A percentile compares a stretch with the other conserved stretches of the same genome.
Conservation (phyloP, 2,113 vertebrate genomes). For the Atherinomorus stipes region DNA sequence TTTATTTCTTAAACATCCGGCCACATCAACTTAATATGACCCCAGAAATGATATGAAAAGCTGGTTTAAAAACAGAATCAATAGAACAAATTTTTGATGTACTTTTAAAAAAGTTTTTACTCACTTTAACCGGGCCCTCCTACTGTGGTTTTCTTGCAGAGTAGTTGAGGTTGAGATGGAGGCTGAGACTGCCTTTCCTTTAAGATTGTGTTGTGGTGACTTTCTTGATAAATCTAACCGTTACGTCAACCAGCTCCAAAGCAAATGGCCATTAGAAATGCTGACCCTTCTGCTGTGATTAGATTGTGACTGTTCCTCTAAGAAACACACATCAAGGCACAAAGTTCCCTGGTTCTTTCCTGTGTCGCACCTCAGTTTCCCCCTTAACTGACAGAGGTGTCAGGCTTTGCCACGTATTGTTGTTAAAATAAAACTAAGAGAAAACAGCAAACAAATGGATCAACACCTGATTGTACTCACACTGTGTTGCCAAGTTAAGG, state of each 20-base stretch:
- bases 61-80: not conserved
- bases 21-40: constrained; percentile 16
- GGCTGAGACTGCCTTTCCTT: constrained; percentile 38
- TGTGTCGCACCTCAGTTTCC: constrained; percentile 57
- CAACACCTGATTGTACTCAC: constrained; percentile 25
- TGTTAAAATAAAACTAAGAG: constrained; percentile 37
- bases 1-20: constrained; percentile 32
- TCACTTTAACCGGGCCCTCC: constrained; percentile 56
- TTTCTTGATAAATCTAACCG: constrained; percentile 10
- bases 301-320: constrained; percentile 41
- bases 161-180: constrained; percentile 19
- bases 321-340: constrained; percentile 25
- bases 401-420: constrained; percentile 22
- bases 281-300: constrained; percentile 33
- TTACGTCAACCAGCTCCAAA: constrained; percentile 8
- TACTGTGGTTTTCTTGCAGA: constrained; percentile 18
- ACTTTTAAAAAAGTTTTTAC: constrained; percentile 11
- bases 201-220: not conserved
- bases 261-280: constrained; percentile 34
- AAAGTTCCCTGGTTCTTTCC: constrained; percentile 51
- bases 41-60: constrained; percentile 14
- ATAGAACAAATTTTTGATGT: not conserved
- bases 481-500: constrained; percentile 12
- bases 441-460: constrained; percentile 33
- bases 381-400: constrained; percentile 59